Percentiles rank a stretch among this genome's conserved stretches.
These are phyloP conservation scores for western clawed frog (Xenopus tropicalis) DNA, from an alignment of 2,113 vertebrate species.

Conservation along the genomic window DNA sequence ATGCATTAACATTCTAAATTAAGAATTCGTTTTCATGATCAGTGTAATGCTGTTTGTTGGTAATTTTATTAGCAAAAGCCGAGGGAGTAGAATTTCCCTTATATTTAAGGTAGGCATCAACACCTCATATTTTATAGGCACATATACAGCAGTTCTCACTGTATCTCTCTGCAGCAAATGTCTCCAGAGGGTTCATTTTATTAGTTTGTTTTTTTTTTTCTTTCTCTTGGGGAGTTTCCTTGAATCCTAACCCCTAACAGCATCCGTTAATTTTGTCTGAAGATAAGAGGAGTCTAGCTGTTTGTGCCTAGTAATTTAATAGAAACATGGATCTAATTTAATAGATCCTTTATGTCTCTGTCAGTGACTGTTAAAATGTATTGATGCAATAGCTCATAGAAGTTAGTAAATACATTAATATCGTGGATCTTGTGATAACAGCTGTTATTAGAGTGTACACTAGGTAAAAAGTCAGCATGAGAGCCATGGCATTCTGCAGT, in stretches of 20 bases:
- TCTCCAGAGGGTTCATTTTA: slow-evolving; percentile 32
- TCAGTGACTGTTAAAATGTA: slow-evolving; percentile 61
- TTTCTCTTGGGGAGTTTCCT: slow-evolving; percentile 53
- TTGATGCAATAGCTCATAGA: slow-evolving; percentile 55
- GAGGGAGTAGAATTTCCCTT: slow-evolving; percentile 36
- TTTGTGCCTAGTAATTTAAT: slow-evolving; percentile 61
- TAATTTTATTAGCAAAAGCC: slow-evolving; percentile 66
- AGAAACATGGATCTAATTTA: slow-evolving; percentile 63
- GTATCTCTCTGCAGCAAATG: slow-evolving; percentile 51
- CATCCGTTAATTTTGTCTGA: slow-evolving; percentile 68
- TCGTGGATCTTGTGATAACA: slow-evolving; percentile 54
- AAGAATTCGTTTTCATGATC: slow-evolving; percentile 68
- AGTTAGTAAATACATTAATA: slow-evolving; percentile 64
- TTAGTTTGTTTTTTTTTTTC: slow-evolving; percentile 46
- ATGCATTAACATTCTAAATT: slow-evolving; percentile 56
- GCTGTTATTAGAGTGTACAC: slow-evolving; percentile 45
- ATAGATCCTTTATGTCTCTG: slow-evolving; percentile 64
- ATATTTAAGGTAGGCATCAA: slow-evolving; percentile 36
- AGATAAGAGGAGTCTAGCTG: slow-evolving; percentile 62
- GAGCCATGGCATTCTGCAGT: slow-evolving; percentile 9
- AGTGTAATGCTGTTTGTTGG: slow-evolving; percentile 73
- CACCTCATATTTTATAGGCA: slow-evolving; percentile 32
- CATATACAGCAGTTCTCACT: slow-evolving; percentile 52
- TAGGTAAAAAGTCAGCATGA: slow-evolving; percentile 6
- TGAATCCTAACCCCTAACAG: slow-evolving; percentile 59